Evolutionary conservation across 2,113 vertebrate genomes (phyloP).

Genomic region (Psittacula cyanocephala): DNA sequence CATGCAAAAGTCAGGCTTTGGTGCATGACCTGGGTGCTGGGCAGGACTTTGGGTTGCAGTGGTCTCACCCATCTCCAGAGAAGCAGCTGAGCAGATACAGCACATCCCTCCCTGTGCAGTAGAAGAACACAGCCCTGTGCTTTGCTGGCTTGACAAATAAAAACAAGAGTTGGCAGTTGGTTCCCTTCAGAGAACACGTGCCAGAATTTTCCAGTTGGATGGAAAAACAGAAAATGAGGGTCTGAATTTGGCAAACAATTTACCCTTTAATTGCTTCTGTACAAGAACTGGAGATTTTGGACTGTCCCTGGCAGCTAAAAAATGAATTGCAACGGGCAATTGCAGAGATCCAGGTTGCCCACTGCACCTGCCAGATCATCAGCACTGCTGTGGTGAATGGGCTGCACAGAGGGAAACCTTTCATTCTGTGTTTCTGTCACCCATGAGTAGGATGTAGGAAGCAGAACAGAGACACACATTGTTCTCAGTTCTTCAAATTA

Average conservation of each 20-base stretch:
- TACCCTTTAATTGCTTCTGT: not conserved
- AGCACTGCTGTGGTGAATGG: not conserved
- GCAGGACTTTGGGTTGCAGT: not conserved
- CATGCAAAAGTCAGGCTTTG: not conserved
- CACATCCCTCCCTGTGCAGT: not conserved
- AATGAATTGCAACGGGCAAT: not conserved
- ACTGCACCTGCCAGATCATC: too few relatives aligned
- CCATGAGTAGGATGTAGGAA: not conserved
- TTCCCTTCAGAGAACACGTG: not conserved
- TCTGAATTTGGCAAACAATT: not conserved
- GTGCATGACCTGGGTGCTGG: not conserved
- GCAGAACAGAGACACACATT: not conserved
- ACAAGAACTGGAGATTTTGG: not conserved
- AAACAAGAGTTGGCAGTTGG: not conserved
- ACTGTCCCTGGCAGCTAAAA: not conserved
- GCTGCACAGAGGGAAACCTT: too few relatives aligned
- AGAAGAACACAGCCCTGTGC: not conserved
- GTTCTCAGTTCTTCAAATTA: not conserved
- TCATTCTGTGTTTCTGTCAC: not conserved
- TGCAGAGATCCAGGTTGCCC: not conserved
- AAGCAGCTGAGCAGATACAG: not conserved
- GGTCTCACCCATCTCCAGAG: not conserved
- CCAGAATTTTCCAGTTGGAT: not conserved
- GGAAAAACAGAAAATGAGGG: not conserved
- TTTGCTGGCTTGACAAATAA: not conserved